phyloP scores from a whole-genome alignment of 2,113 vertebrate genomes.

The Dipodomys merriami region DNA sequence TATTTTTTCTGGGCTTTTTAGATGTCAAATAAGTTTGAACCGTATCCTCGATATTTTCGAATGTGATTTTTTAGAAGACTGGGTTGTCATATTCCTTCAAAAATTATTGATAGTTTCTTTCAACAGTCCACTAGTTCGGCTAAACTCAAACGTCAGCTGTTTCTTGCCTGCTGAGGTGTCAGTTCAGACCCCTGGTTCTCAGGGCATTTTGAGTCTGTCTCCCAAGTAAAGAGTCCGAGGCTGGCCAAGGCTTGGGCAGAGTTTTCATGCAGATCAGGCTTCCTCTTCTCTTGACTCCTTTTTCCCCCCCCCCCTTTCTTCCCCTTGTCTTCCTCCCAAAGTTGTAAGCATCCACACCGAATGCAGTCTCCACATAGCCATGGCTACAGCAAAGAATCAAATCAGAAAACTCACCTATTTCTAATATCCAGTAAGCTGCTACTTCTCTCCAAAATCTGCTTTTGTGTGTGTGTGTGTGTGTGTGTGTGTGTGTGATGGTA shows the following conservation, averaged over 20 bases:
- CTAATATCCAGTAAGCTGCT: not conserved
- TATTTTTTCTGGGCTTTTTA: not conserved
- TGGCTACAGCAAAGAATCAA: not conserved
- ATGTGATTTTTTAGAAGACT: not conserved
- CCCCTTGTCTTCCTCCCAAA: not conserved
- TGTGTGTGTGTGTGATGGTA: no score
- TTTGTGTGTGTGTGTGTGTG: no score
- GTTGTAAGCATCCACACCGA: not conserved
- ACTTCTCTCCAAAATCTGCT: not conserved
- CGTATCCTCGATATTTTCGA: not conserved
- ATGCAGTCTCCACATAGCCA: rapidly evolving
- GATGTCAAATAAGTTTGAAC: not conserved
- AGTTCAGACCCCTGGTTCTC: not conserved
- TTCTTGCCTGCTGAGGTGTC: not conserved
- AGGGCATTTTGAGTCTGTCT: not conserved
- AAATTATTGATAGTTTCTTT: slow-evolving; percentile 7
- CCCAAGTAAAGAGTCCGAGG: not conserved
- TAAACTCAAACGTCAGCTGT: not conserved
- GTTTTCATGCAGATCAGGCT: not conserved
- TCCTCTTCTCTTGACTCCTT: not conserved
- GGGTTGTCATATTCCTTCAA: not conserved
- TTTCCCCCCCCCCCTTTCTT: not conserved
- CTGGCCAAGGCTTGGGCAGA: not conserved
- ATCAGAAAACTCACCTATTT: not conserved
- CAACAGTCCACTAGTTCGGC: not conserved